A percentile compares a stretch with the other conserved stretches of the same genome.
Conservation (phyloP, 2,797 vertebrate genomes). For the Syngnathus acus region DNA sequence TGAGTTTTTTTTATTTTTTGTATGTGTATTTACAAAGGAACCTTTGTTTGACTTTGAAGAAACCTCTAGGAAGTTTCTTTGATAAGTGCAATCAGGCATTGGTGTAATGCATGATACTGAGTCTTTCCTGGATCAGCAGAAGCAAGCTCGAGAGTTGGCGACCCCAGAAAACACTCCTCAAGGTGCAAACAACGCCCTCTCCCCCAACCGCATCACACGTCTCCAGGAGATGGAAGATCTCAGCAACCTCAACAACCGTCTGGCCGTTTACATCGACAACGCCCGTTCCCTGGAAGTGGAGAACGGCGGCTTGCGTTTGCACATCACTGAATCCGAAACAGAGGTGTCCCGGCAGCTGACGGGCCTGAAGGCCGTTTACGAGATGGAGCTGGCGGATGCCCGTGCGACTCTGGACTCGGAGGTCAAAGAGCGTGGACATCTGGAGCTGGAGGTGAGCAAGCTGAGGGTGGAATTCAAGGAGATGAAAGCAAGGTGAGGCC, state of each 20-base stretch:
- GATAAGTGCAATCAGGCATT: neutral
- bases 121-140: neutral
- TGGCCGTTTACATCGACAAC: slow-evolving; percentile 95
- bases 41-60: neutral
- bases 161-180: slow-evolving; percentile 80
- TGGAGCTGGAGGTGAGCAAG: slow-evolving; percentile 93
- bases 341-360: slow-evolving; percentile 88
- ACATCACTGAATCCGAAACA: slow-evolving; percentile 94
- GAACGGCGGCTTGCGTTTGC: slow-evolving; percentile 86
- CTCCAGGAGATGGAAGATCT: slow-evolving; percentile 97
- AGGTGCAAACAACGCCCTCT: slow-evolving; percentile 65
- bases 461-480: slow-evolving; percentile 90
- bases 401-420: slow-evolving; percentile 95
- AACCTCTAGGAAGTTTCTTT: neutral
- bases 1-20: too few species aligned
- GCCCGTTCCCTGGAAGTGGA: slow-evolving; percentile 91
- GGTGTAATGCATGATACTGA: neutral
- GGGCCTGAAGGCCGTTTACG: slow-evolving; percentile 89
- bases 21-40: too few species aligned
- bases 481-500: too few species aligned
- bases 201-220: slow-evolving; percentile 90
- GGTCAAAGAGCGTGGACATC: slow-evolving; percentile 90
- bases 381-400: slow-evolving; percentile 90
- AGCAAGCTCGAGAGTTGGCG: slow-evolving; percentile 68
- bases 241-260: slow-evolving; percentile 90